A percentile compares a stretch with the other conserved stretches of the same genome.
Conservation (phyloP, 2,113 vertebrate genomes). For the Hymenochirus boettgeri region DNA sequence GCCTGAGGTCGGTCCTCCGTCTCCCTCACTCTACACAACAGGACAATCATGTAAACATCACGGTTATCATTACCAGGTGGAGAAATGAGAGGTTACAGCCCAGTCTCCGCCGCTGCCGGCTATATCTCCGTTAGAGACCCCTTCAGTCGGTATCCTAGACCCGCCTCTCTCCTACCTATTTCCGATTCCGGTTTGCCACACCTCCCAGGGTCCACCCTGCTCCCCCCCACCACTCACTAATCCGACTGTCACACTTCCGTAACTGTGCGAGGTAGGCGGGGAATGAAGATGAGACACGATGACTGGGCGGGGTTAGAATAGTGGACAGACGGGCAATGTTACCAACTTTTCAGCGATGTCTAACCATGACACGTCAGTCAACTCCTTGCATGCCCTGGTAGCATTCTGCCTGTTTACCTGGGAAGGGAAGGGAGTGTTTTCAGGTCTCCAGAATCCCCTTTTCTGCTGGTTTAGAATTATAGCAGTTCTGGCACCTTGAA, state of each 20-base stretch:
- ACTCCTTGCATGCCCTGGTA: too few relatives aligned
- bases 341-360: too few relatives aligned
- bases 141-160: background rate
- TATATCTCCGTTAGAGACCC: conserved; percentile 7
- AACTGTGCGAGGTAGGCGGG: background rate
- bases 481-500: too few relatives aligned
- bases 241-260: background rate
- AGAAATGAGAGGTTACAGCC: background rate
- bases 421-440: too few relatives aligned
- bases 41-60: too few relatives aligned
- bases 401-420: too few relatives aligned
- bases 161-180: conserved; percentile 30
- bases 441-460: too few relatives aligned
- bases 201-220: background rate
- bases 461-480: too few relatives aligned
- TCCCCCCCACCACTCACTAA: background rate
- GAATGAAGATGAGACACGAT: background rate
- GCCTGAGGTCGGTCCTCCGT: too few relatives aligned
- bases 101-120: background rate
- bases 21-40: too few relatives aligned
- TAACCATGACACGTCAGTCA: too few relatives aligned
- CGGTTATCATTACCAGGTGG: conserved; percentile 12
- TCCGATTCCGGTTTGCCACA: conserved; percentile 36
- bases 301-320: too few relatives aligned
- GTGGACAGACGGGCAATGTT: background rate